Base-by-base conservation (phyloP, 1,140 invertebrate species). In the Lordiphosa collinella region DNA sequence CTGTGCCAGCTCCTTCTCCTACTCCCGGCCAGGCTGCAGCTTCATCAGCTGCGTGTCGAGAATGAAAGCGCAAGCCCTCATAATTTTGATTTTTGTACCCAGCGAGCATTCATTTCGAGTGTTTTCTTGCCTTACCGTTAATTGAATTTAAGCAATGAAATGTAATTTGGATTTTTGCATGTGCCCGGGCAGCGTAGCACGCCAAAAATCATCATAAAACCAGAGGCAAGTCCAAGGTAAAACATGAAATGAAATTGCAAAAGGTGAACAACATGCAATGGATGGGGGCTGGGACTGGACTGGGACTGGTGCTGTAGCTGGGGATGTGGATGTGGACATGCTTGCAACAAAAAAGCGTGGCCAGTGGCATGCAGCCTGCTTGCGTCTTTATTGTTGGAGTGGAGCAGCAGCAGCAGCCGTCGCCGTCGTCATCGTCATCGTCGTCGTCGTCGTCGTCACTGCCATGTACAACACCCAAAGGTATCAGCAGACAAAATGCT, bases 401-500 rank as follows among this genome's bases (percentile, higher is more conserved):
- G n/a, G n/a, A n/a, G n/a, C n/a, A n/a, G n/a, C n/a, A n/a, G 54
- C 55, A 43, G 18, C 47, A 35, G 66, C 56, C 38, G 18, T 18
- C 29, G 22, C 40, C 13, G 10, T 52, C 11, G 13, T 41, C 16
- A 8, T 34, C n/a, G 10, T 62, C 50, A 13, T 56, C 55, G 12
- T 49, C 16, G 13, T 53, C 25, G 41, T 46, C 14, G 31, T 49
- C 38, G 63, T 67, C 62, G 62, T 66, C 62, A 36, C 63, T 67
- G 54, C 59, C 80, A 75, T 86, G 80, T 86, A 80, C 80, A 85
- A 85, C 79, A 85, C 80, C 79, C 79, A 85, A 62, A 84, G 72
- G 72, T 80, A 86, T 76, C 84, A 80, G 72, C 84, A 76, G 61
- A 78, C 82, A 82, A 86, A 86, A 84, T 86, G 84, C 84, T 86